phyloP scores from a whole-genome alignment of 2,888 invertebrate species.

The Margaritifera margaritifera region DNA sequence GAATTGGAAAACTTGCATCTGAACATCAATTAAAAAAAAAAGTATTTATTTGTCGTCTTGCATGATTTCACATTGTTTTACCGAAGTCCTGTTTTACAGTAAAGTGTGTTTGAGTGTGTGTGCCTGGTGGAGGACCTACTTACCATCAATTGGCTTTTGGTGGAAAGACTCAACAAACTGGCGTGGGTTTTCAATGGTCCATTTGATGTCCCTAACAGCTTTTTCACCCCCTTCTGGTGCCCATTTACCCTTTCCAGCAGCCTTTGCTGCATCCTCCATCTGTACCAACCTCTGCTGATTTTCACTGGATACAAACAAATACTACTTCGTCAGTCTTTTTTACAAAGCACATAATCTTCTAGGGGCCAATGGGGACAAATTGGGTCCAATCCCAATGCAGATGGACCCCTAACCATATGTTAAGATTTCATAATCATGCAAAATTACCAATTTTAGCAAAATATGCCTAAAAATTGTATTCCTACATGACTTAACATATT shows the following conservation, averaged over 20 bases:
- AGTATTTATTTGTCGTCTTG: no score
- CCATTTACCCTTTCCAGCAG: constrained; percentile 86
- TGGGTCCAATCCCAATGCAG: not conserved
- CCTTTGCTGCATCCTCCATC: constrained; percentile 91
- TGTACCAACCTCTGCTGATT: constrained; percentile 79
- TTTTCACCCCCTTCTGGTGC: constrained; percentile 63
- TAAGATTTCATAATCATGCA: not conserved
- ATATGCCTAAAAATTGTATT: no score
- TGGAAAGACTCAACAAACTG: constrained; percentile 88
- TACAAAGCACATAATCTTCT: not conserved
- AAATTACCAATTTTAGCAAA: no score
- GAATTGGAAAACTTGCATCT: no score
- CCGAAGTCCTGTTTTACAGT: no score
- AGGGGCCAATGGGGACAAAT: not conserved
- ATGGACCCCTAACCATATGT: not conserved
- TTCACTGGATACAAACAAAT: constrained; percentile 66
- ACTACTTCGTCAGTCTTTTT: no score
- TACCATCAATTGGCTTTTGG: constrained; percentile 84
- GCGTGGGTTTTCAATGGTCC: constrained; percentile 89
- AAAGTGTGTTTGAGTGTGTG: not conserved
- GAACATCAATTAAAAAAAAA: no score
- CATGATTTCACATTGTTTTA: no score
- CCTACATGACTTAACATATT: no score
- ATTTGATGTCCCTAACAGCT: constrained; percentile 89
- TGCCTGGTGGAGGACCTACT: constrained; percentile 2